Base-by-base conservation (phyloP, 2,888 invertebrate genomes). In the Phaonia tiefii region DNA sequence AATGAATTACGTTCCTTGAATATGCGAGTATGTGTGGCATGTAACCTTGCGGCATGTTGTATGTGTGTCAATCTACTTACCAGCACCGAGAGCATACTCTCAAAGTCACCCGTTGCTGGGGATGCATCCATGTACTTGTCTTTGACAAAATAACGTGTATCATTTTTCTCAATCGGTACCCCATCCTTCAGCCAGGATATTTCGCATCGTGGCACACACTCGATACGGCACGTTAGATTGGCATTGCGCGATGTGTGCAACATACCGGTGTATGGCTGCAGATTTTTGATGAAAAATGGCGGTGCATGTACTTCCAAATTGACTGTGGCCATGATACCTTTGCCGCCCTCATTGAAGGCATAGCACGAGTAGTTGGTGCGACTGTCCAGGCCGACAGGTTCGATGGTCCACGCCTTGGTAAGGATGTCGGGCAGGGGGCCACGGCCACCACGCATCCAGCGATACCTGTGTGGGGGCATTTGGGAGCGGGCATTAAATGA, bases 331-430 rank as follows among this genome's bases (percentile, higher is more conserved):
- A 93, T 92, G 75, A 93, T 92, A 66, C 96, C 95, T 85, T 95
- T 94, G 0, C 98, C 98, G 0, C 97, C 97, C 11, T 95, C 94
- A 90, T 97, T 98, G 90, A 93, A 93, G 0, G 97, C 97, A 84
- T 95, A 93, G 88, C 98, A 98, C 0, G 96, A 95, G 92, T 97
- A 98, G 92, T 96, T 97, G 86, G 96, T 96, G 82, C 96, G 93
- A 66, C 96, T 96, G 89, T 96, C 95, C 83, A 98, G 91, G 11
- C 95, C 95, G 13, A 97, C 97, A 0, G 96, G 95, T 83, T 95
- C 95, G 81, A 97, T 95, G 31, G 94, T 95, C 93, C 95, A 95
- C 86, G 94, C 94, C 83, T 94, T 93, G 3, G 95, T 93, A 88
- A 96, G 96, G 75, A 93, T 93, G 26, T 96, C 93, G 31, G 31